Percentiles rank a stretch among this genome's conserved stretches.
These are phyloP conservation scores for Procavia capensis DNA, from an alignment of 2,113 vertebrate species.

Conservation along the genomic window DNA sequence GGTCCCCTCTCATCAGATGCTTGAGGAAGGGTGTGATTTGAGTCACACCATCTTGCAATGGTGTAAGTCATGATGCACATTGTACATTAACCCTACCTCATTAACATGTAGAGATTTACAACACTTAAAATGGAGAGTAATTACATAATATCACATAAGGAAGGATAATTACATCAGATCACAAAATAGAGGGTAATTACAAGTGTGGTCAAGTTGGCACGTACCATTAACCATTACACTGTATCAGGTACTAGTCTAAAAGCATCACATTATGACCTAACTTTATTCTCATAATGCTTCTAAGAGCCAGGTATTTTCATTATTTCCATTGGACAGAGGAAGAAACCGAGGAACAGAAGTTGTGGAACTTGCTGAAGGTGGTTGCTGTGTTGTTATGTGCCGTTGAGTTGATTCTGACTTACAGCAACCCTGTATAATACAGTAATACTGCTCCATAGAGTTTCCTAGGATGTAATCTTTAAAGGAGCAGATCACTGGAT, in stretches of 20 bases:
- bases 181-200: too few relatives aligned
- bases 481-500: neutral
- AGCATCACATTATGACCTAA: neutral
- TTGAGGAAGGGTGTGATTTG: too few relatives aligned
- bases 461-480: neutral
- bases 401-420: neutral
- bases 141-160: too few relatives aligned
- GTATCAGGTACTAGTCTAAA: conserved; percentile 9
- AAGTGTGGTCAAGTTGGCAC: too few relatives aligned
- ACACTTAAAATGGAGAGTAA: too few relatives aligned
- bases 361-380: neutral
- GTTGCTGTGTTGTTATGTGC: neutral
- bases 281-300: conserved; percentile 13
- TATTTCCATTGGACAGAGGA: neutral
- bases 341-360: neutral
- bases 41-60: too few relatives aligned
- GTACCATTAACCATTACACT: neutral
- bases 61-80: too few relatives aligned
- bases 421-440: neutral
- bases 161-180: too few relatives aligned
- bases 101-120: too few relatives aligned
- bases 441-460: too few relatives aligned
- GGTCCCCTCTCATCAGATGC: too few relatives aligned
- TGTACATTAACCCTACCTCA: too few relatives aligned
- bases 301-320: conserved; percentile 19